Percentiles rank a stretch among this genome's conserved stretches.
These are phyloP conservation scores for Ditula angustiorana DNA, from an alignment of 2,888 invertebrate species.

Conservation along the genomic window DNA sequence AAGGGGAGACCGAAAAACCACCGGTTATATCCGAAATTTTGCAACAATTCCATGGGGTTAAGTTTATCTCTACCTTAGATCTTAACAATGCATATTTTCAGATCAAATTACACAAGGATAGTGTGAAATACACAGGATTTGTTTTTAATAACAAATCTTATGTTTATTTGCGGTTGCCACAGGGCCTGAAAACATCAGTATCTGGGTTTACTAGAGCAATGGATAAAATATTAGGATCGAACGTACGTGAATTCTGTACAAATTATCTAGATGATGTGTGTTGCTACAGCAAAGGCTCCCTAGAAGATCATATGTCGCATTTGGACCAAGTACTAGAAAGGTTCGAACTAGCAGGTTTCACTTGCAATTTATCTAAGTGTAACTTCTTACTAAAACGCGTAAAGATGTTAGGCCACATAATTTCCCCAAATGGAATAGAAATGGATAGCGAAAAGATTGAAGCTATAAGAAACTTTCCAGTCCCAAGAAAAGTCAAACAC, in stretches of 20 bases:
- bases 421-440: neutral
- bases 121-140: conserved; percentile 40
- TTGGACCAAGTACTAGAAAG: neutral
- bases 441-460: neutral
- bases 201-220: conserved; percentile 34
- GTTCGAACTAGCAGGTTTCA: neutral
- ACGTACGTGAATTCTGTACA: neutral
- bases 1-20: conserved; percentile 49
- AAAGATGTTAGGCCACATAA: neutral
- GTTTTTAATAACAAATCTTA: conserved; percentile 38
- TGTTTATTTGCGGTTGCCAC: conserved; percentile 33
- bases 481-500: neutral
- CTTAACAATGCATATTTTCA: conserved; percentile 47
- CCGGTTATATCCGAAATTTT: conserved; percentile 45
- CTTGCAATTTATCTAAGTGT: neutral
- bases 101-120: conserved; percentile 29
- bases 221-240: conserved; percentile 10
- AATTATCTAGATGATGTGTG: neutral
- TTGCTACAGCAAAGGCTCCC: neutral
- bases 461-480: neutral
- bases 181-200: conserved; percentile 37
- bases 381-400: neutral
- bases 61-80: conserved; percentile 44
- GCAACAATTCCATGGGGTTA: conserved; percentile 44
- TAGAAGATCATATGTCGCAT: neutral